phyloP scores from a whole-genome alignment of 2,113 vertebrate species.

The Ceyx cyanopectus region DNA sequence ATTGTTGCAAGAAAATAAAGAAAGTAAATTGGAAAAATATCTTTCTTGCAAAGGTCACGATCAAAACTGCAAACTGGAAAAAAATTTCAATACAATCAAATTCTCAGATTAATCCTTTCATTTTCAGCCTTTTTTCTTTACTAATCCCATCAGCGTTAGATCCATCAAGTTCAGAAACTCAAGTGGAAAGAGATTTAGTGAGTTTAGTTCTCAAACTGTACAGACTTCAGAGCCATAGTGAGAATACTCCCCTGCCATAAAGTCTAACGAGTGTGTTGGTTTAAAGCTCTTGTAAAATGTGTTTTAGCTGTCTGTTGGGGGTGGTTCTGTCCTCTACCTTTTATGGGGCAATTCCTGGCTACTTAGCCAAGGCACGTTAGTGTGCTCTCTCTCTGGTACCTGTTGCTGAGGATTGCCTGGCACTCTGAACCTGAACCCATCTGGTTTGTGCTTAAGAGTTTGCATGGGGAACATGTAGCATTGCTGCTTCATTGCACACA shows the following conservation, averaged over 20 bases:
- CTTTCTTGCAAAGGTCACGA: background rate
- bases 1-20: conserved; percentile 39
- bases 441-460: background rate
- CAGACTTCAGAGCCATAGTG: background rate
- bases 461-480: background rate
- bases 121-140: conserved; percentile 49
- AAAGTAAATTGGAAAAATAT: conserved; percentile 42
- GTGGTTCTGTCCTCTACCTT: conserved; percentile 12
- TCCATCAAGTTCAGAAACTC: conserved; percentile 11
- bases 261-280: background rate
- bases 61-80: conserved; percentile 13
- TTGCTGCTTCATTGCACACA: background rate
- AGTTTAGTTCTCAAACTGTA: conserved; percentile 25
- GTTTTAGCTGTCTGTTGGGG: conserved; percentile 17
- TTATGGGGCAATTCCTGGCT: conserved; percentile 17
- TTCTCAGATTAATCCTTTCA: conserved; percentile 40
- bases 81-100: conserved; percentile 16
- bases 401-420: background rate
- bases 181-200: background rate
- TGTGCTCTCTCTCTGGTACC: background rate
- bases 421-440: background rate
- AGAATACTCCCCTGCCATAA: conserved; percentile 40
- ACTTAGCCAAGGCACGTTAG: background rate
- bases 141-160: background rate
- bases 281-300: conserved; percentile 52